phyloP scores from a whole-genome alignment of 2,888 invertebrate species.

The Ernsta delagoae region DNA sequence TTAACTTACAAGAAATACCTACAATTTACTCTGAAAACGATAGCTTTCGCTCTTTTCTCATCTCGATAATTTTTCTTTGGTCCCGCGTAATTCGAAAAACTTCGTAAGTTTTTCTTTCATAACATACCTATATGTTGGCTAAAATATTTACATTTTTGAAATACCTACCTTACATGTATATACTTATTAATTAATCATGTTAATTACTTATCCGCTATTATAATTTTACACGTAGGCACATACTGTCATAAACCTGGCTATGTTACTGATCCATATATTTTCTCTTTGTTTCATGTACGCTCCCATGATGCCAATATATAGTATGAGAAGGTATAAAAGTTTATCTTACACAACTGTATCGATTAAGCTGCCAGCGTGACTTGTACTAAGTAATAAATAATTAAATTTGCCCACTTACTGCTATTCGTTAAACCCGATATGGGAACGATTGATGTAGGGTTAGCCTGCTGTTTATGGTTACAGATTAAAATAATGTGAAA shows the following conservation, averaged over 20 bases:
- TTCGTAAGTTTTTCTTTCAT: no score
- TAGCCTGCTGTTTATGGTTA: conserved; percentile 46
- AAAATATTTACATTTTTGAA: no score
- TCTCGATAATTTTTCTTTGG: no score
- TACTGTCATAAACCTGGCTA: conserved; percentile 13
- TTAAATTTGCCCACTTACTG: conserved; percentile 37
- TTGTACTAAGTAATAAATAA: conserved; percentile 33
- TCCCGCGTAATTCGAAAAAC: no score
- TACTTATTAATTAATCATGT: no score
- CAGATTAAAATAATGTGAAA: conserved; percentile 51
- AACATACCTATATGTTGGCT: no score
- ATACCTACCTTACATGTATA: no score
- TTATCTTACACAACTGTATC: conserved; percentile 37
- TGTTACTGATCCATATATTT: conserved; percentile 42
- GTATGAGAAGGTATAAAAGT: conserved; percentile 74
- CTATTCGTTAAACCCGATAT: conserved; percentile 47
- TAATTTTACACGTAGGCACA: neutral
- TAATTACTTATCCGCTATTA: neutral
- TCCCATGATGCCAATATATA: conserved; percentile 67
- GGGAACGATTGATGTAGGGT: conserved; percentile 47
- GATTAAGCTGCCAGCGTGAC: conserved; percentile 24
- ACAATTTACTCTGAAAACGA: no score
- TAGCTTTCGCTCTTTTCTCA: no score
- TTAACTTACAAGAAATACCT: no score
- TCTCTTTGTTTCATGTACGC: conserved; percentile 80